A percentile compares a stretch with the other conserved stretches of the same genome.
phyloP scores from a whole-genome alignment of 2,797 vertebrate genomes.

The Etheostoma perlongum region DNA sequence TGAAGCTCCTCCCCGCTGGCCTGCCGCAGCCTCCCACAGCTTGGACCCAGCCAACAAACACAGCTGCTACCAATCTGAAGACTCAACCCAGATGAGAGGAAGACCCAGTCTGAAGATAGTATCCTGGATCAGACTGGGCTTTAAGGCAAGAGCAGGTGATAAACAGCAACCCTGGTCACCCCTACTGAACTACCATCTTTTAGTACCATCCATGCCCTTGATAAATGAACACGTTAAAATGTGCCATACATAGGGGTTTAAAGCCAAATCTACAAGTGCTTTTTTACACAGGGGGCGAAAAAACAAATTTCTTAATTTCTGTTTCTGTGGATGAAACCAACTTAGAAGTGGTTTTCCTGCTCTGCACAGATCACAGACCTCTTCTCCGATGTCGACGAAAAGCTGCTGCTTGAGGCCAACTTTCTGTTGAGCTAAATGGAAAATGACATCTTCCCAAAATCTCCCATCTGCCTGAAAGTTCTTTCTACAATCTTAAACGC shows the following conservation, averaged over 20 bases:
- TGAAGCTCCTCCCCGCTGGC: constrained; percentile 75
- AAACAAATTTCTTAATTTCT: constrained; percentile 15
- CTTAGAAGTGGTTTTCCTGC: constrained; percentile 20
- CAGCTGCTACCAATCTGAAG: constrained; percentile 83
- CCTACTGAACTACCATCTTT: not conserved
- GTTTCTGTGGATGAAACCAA: constrained; percentile 30
- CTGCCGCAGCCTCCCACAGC: constrained; percentile 71
- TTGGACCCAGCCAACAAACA: constrained; percentile 66
- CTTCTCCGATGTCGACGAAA: constrained; percentile 28
- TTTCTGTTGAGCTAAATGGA: constrained; percentile 65
- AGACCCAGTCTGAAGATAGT: constrained; percentile 47
- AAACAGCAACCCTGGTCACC: not conserved
- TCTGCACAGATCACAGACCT: constrained; percentile 23
- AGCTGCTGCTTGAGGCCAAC: constrained; percentile 21
- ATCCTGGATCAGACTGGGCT: constrained; percentile 41
- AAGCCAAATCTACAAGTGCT: not conserved
- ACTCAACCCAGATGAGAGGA: constrained; percentile 58
- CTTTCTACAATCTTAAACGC: constrained; percentile 28
- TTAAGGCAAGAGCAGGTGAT: constrained; percentile 31
- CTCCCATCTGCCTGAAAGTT: constrained; percentile 18
- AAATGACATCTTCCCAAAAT: constrained; percentile 54
- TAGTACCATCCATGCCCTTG: not conserved
- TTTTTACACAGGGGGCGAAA: not conserved
- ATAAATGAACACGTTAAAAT: not conserved
- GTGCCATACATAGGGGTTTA: not conserved